Base-by-base conservation (phyloP, 2,888 invertebrate species). In the Aethes cnicana region DNA sequence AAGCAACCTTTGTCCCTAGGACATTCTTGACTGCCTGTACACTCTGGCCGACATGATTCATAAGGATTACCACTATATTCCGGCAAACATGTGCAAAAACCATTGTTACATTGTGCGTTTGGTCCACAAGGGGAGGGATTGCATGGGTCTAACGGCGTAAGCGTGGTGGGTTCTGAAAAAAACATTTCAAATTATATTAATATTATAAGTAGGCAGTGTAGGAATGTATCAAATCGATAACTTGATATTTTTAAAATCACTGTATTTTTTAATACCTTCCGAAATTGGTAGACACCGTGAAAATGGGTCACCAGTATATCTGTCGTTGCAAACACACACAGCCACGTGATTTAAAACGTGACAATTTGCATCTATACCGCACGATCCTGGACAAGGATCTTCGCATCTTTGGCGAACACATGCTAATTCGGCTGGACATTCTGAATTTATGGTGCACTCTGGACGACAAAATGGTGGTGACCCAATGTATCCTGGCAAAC, bases 381-480 rank as follows among this genome's bases (percentile, higher is more conserved):
- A 96, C 0, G 95, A 95, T 6, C 95, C 95, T 8, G 94, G 93
- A 61, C 96, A 96, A 17, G 96, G 96, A 82, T 96, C 95, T 71
- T 92, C 91, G 76, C 96, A 96, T 79, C 92, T 94, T 71, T 94
- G 93, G 68, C 94, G 93, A 26, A 95, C 93, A 65, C 96, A 95
- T 6, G 95, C 95, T 53, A 93, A 87, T 42, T 93, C 93, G 54
- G 94, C 94, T 36, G 94, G 92, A 69, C 96, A 96, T 77, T 96
- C 96, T 0, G 95, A 93, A 71, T 93, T 95, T 3, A 95, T 86
- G 1, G 94, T 92, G 74, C 96, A 96, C 80, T 96, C 95, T 1
- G 95, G 95, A 54, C 95, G 91, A 69, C 95, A 96, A 47, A 92
- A 92, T 1, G 95, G 95, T 47, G 95, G 96, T 12, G 92, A 91